Percentiles rank a stretch among this genome's conserved stretches.
phyloP scores from a whole-genome alignment of 2,113 vertebrate species.

The Perca fluviatilis region DNA sequence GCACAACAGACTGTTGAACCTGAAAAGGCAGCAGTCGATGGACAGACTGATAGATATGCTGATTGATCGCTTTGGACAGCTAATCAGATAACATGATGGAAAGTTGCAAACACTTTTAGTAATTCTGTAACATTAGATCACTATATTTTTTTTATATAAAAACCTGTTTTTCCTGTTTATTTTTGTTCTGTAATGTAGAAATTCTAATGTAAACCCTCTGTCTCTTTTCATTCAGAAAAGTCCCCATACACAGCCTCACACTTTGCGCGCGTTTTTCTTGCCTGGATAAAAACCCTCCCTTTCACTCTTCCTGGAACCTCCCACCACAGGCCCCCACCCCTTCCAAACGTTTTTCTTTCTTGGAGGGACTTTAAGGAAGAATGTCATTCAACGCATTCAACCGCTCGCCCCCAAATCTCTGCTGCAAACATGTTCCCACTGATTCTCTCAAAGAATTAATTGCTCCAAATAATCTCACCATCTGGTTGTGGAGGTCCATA shows the following conservation, averaged over 20 bases:
- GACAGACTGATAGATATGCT: conserved; percentile 48
- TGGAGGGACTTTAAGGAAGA: conserved; percentile 83
- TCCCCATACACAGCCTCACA: conserved; percentile 79
- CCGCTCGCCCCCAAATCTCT: conserved; percentile 87
- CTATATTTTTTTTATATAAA: background rate
- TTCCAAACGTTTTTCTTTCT: conserved; percentile 67
- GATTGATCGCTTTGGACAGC: conserved; percentile 51
- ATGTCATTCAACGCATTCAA: conserved; percentile 92
- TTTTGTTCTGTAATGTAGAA: conserved; percentile 66
- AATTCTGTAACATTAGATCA: background rate
- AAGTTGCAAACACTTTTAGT: background rate
- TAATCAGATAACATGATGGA: conserved; percentile 20
- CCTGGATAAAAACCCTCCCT: conserved; percentile 65
- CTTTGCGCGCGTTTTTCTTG: conserved; percentile 75
- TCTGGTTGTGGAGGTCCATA: conserved; percentile 96
- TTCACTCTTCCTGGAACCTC: conserved; percentile 66
- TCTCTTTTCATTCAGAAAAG: conserved; percentile 81
- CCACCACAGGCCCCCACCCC: conserved; percentile 42
- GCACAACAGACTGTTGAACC: conserved; percentile 36
- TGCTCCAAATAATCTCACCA: conserved; percentile 99
- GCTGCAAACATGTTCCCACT: conserved; percentile 96
- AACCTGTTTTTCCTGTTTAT: conserved; percentile 39
- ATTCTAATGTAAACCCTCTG: conserved; percentile 55
- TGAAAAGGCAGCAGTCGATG: conserved; percentile 52
- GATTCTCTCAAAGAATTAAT: conserved; percentile 99